Percentiles rank a stretch among this genome's conserved stretches.
Conservation (phyloP, 1,140 invertebrate genomes). For the Apis cerana region DNA sequence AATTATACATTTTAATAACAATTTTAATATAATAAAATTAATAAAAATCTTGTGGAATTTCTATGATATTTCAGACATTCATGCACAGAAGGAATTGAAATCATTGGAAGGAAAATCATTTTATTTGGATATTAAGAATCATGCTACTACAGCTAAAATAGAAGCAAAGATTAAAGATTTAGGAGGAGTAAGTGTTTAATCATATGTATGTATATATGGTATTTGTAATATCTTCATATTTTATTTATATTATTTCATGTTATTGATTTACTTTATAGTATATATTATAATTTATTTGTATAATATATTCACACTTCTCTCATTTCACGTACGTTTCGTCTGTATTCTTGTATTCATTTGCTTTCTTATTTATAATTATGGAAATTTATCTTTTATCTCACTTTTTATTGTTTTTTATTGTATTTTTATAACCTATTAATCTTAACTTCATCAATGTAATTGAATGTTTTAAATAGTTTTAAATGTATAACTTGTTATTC, state of each 20-base stretch:
- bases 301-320: constrained; percentile 10
- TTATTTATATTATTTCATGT: constrained; percentile 9
- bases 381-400: background rate
- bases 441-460: constrained; percentile 5
- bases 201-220: background rate
- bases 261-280: constrained; percentile 31
- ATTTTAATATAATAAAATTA: background rate
- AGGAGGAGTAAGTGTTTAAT: constrained; percentile 83
- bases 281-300: background rate
- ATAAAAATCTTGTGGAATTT: background rate
- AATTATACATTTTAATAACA: background rate
- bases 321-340: background rate
- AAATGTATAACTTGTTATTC: background rate
- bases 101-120: constrained; percentile 84
- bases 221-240: constrained; percentile 7
- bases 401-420: constrained; percentile 55
- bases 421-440: constrained; percentile 50
- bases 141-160: constrained; percentile 83
- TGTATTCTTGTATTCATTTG: background rate
- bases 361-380: background rate
- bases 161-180: constrained; percentile 85
- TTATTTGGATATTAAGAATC: constrained; percentile 87
- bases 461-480: background rate
- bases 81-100: constrained; percentile 78
- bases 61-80: constrained; percentile 68